Conservation (phyloP, 2,888 invertebrate genomes). For the Amiota mariae region DNA sequence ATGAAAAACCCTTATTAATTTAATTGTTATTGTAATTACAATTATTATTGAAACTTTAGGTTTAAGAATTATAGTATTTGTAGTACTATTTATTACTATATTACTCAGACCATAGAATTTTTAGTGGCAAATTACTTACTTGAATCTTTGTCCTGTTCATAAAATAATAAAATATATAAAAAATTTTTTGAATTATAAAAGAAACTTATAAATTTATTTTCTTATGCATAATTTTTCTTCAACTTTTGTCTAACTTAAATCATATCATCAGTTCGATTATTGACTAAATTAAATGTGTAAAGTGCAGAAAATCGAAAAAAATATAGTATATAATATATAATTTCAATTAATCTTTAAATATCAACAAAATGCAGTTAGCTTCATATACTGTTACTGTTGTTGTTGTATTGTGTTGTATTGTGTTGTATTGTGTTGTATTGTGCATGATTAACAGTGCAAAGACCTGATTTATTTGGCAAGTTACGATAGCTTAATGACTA, state of each 20-base stretch:
- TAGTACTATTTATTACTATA: too few species aligned
- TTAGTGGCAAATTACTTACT: too few species aligned
- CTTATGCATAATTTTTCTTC: constrained; percentile 37
- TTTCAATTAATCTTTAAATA: constrained; percentile 7
- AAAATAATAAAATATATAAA: neutral
- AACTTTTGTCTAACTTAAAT: constrained; percentile 48
- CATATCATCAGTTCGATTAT: constrained; percentile 55
- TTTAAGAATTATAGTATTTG: too few species aligned
- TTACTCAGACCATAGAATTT: too few species aligned
- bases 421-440: constrained; percentile 24
- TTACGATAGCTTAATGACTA: neutral
- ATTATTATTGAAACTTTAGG: too few species aligned
- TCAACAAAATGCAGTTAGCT: neutral
- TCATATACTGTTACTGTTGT: constrained; percentile 15
- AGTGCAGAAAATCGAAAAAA: neutral
- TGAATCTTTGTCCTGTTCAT: too few species aligned
- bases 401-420: constrained; percentile 14
- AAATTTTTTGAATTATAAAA: neutral
- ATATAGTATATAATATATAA: neutral
- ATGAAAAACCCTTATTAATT: neutral
- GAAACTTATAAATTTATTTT: constrained; percentile 42
- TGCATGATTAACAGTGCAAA: constrained; percentile 8
- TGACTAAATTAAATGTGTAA: neutral
- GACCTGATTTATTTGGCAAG: constrained; percentile 14
- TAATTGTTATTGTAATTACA: too few species aligned